phyloP scores from a whole-genome alignment of 2,888 invertebrate species.

The Pristionchus entomophagus region DNA sequence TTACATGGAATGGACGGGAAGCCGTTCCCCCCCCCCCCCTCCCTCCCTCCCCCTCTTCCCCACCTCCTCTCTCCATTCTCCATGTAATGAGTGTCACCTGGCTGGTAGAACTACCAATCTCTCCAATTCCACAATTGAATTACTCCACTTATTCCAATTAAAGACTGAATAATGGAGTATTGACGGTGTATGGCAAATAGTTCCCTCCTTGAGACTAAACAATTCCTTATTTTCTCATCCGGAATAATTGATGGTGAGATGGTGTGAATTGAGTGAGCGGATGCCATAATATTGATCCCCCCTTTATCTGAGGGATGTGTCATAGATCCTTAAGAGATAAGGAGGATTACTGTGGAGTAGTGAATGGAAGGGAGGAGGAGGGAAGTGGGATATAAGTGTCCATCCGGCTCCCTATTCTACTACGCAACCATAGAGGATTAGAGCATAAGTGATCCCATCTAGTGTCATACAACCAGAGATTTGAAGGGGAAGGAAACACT shows the following conservation, averaged over 20 bases:
- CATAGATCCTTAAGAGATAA: constrained; percentile 12
- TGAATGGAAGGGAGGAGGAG: constrained; percentile 11
- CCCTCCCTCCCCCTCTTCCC: background rate
- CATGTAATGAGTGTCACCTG: constrained; percentile 14
- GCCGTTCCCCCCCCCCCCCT: background rate
- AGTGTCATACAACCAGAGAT: background rate
- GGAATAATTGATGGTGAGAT: constrained; percentile 20
- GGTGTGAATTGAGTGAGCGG: background rate
- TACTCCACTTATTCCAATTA: constrained; percentile 31
- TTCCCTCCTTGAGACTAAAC: constrained; percentile 18
- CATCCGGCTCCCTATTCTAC: constrained; percentile 34
- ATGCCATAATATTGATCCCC: constrained; percentile 42
- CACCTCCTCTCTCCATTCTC: background rate
- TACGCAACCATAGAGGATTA: constrained; percentile 23
- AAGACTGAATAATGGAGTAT: constrained; percentile 39
- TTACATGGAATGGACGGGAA: background rate
- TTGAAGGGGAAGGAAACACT: constrained; percentile 1
- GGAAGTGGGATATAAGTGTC: constrained; percentile 39
- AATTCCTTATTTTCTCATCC: constrained; percentile 15
- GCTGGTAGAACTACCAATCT: background rate
- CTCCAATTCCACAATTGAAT: constrained; percentile 8
- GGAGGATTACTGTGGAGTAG: background rate
- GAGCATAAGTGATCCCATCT: constrained; percentile 20
- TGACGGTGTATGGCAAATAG: constrained; percentile 12
- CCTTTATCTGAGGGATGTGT: constrained; percentile 16